A percentile compares a stretch with the other conserved stretches of the same genome.
These are phyloP conservation scores for Sebastes iracundus DNA, from an alignment of 2,797 vertebrate species.

Conservation along the genomic window DNA sequence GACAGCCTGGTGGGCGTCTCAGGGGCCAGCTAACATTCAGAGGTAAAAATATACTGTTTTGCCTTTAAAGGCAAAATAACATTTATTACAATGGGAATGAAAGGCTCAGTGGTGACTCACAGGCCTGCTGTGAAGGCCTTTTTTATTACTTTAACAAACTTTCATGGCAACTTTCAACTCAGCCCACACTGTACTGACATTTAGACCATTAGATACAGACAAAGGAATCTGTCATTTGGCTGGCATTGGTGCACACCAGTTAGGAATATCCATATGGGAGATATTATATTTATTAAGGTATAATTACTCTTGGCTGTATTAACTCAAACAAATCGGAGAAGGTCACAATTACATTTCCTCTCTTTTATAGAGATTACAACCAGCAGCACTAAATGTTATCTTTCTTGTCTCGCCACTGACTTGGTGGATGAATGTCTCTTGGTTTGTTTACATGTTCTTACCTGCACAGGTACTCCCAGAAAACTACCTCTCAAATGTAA, in stretches of 20 bases:
- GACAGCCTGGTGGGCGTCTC: not conserved
- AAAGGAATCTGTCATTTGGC: not conserved
- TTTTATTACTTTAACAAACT: constrained; percentile 26
- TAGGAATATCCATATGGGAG: not conserved
- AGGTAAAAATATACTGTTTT: not conserved
- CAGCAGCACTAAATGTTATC: not conserved
- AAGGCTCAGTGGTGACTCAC: constrained; percentile 30
- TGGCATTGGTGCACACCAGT: not conserved
- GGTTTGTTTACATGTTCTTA: not conserved
- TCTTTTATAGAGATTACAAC: not conserved
- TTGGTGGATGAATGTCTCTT: not conserved
- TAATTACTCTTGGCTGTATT: not conserved
- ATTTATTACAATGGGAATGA: constrained; percentile 25
- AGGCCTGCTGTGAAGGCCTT: not conserved
- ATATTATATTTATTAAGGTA: not conserved
- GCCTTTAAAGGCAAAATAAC: constrained; percentile 8
- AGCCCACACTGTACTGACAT: constrained; percentile 13
- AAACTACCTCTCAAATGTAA: not conserved
- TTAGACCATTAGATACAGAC: constrained; percentile 3
- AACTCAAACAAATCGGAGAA: not conserved
- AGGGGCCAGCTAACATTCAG: not conserved
- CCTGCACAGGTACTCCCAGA: not conserved
- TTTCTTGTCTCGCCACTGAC: not conserved
- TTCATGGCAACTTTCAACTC: not conserved
- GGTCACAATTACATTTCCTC: not conserved